Conservation (phyloP, 2,888 invertebrate genomes). For the Slavum lentiscoides region DNA sequence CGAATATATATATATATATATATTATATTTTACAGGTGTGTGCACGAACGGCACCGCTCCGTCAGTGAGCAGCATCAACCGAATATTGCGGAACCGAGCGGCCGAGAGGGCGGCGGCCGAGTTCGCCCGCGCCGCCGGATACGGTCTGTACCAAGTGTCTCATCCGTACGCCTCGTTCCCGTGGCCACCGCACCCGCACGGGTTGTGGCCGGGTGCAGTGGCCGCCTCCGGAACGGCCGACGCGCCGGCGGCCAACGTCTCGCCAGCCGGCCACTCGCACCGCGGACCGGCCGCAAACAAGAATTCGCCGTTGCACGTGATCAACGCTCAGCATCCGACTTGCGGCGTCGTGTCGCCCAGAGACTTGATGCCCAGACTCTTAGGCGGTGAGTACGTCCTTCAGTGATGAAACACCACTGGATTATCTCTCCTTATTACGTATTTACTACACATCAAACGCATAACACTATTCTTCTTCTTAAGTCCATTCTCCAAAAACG, state of each 20-base stretch:
- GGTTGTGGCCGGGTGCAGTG: constrained; percentile 76
- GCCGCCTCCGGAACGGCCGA: constrained; percentile 95
- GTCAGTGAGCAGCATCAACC: constrained; percentile 94
- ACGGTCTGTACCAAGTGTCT: constrained; percentile 71
- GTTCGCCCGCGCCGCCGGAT: constrained; percentile 89
- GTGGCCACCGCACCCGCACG: constrained; percentile 57
- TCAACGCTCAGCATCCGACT: constrained; percentile 46
- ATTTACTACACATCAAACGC: no score
- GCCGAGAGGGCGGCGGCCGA: constrained; percentile 95
- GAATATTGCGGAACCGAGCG: constrained; percentile 92
- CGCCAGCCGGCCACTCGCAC: constrained; percentile 62
- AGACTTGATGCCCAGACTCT: constrained; percentile 57
- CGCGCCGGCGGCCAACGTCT: constrained; percentile 69
- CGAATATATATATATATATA: no score
- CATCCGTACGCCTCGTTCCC: constrained; percentile 61
- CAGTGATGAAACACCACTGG: no score
- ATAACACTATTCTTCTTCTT: no score
- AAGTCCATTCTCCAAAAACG: no score
- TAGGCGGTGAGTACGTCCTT: constrained; percentile 55
- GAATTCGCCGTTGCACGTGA: constrained; percentile 53
- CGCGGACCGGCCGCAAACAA: constrained; percentile 63
- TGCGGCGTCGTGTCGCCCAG: constrained; percentile 56
- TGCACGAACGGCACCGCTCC: constrained; percentile 95
- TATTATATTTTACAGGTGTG: constrained; percentile 81
- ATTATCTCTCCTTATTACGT: no score